Evolutionary conservation across 2,797 vertebrate genomes (phyloP).

Genomic region (Notamacropus eugenii): DNA sequence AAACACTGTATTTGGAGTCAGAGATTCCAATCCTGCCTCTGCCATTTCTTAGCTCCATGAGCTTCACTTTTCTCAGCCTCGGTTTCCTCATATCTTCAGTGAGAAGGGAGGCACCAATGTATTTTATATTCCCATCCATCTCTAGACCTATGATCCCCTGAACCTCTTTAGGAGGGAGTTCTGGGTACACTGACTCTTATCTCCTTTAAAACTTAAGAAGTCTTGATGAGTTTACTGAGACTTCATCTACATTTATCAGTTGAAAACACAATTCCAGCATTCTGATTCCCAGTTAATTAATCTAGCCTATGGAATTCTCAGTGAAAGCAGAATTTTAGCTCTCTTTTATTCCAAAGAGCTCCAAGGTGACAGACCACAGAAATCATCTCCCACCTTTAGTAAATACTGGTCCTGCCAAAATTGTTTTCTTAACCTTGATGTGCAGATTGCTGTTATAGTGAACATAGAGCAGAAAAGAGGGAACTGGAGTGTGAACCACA

Average conservation of each 20-base stretch:
- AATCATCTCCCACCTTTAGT: background rate
- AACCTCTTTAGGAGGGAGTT: background rate
- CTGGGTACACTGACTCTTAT: accelerated
- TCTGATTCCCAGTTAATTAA: background rate
- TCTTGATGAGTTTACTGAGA: too few relatives aligned
- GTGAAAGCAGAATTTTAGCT: background rate
- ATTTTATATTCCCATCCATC: background rate
- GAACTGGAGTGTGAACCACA: background rate
- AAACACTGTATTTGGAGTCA: background rate
- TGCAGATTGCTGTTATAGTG: background rate
- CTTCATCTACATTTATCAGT: too few relatives aligned
- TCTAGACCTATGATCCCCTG: background rate
- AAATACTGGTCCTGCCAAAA: too few relatives aligned
- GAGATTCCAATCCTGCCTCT: background rate
- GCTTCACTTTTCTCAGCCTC: too few relatives aligned
- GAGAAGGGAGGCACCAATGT: background rate
- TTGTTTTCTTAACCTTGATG: too few relatives aligned
- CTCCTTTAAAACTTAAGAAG: background rate
- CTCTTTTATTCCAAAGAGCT: background rate
- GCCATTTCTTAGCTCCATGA: background rate
- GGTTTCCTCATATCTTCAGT: too few relatives aligned
- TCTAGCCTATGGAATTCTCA: background rate
- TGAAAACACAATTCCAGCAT: background rate
- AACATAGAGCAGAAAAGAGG: background rate
- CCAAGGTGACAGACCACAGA: background rate